phyloP scores from a whole-genome alignment of 2,797 vertebrate species.

The Chaetophractus vellerosus region DNA sequence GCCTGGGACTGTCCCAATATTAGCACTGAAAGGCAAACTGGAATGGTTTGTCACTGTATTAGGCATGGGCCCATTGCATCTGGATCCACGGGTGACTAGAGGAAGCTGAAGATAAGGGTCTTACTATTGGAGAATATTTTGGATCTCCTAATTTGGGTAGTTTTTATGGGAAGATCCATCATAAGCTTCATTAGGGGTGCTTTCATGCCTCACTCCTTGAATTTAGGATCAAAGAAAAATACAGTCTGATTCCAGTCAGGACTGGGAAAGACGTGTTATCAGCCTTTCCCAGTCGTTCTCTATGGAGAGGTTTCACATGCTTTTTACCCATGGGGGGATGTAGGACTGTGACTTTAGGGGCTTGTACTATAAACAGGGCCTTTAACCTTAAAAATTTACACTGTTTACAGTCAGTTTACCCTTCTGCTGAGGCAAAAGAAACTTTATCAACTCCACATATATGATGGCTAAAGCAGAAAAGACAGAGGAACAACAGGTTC shows the following conservation, averaged over 20 bases:
- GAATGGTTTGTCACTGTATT: background rate
- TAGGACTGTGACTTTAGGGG: background rate
- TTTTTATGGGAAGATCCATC: background rate
- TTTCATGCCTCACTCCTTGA: background rate
- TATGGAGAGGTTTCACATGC: background rate
- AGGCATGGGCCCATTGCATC: background rate
- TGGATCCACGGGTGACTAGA: background rate
- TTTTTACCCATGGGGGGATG: background rate
- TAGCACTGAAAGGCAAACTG: slow-evolving; percentile 18
- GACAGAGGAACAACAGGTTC: background rate
- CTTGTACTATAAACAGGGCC: background rate
- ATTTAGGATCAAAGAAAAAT: background rate
- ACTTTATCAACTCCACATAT: background rate
- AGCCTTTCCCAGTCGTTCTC: background rate
- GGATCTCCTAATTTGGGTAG: background rate
- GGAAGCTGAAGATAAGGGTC: background rate
- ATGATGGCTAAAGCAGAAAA: background rate
- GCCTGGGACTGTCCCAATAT: background rate
- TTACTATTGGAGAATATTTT: background rate
- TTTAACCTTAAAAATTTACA: background rate
- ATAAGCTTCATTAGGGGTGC: background rate
- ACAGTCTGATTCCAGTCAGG: background rate
- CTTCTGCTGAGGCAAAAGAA: background rate
- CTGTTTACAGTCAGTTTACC: background rate
- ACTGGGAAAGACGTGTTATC: background rate